phyloP scores from a whole-genome alignment of 2,797 vertebrate genomes.

The Cyprinella venusta region DNA sequence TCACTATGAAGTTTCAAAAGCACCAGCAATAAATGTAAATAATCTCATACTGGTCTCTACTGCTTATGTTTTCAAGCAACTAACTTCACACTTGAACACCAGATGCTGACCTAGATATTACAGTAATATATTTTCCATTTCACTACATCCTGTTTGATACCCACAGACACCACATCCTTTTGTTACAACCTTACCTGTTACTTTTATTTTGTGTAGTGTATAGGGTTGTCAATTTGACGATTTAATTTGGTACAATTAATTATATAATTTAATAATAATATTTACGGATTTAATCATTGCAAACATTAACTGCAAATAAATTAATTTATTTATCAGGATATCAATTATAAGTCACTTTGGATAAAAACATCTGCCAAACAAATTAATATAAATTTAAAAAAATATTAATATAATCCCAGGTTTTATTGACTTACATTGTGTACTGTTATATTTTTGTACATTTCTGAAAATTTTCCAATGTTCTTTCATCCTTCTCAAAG shows the following conservation, averaged over 20 bases:
- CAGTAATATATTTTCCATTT: conserved; percentile 28
- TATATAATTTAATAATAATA: not conserved
- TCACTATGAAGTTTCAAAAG: not conserved
- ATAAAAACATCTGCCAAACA: not conserved
- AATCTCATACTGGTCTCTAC: not conserved
- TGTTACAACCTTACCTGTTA: not conserved
- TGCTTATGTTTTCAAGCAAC: conserved; percentile 7
- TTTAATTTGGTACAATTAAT: not conserved
- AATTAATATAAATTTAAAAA: not conserved
- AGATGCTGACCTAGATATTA: conserved; percentile 47
- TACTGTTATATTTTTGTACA: not conserved
- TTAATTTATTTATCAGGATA: not conserved
- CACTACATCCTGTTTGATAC: conserved; percentile 17
- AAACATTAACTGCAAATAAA: not conserved
- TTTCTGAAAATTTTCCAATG: not conserved
- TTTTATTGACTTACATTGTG: not conserved
- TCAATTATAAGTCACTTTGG: not conserved
- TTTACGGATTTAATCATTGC: not conserved
- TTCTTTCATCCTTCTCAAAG: conserved; percentile 17
- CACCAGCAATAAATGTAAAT: not conserved
- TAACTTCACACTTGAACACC: not conserved
- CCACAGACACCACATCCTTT: conserved; percentile 41
- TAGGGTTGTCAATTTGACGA: not conserved
- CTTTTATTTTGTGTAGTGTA: not conserved
- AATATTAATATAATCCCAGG: not conserved